Evolutionary conservation across 2,888 invertebrate genomes (phyloP), one percentile per base, ranked within the genome.

Genomic region (Leptinotarsa rubiginosa): DNA sequence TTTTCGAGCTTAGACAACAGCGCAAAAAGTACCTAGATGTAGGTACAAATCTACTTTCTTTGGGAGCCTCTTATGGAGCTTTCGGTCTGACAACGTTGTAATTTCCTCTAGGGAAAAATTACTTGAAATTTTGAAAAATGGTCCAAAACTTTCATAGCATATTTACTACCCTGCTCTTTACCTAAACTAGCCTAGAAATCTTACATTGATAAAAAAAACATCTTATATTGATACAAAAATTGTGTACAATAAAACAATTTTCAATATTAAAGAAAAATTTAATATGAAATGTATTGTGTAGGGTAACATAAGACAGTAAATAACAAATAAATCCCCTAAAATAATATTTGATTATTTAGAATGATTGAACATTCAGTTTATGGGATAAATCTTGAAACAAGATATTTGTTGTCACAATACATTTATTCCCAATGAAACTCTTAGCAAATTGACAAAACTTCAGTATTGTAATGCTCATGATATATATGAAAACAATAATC

Each of bases 231-330:
- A 10, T 41, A 10, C 41, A 41, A 41, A 2, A 41, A 41, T 41
- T 41, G 41, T 41, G 41, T 41, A 41, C 10, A 41, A 18, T 31
- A 16, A 62, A 62, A n/a, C 18, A 15, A 62, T 25, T 10, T 10
- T 62, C 1, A 62, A 41, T 62, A 62, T 62, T 62, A 31, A 62
- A 62, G 31, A 62, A 62, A 31, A 62, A 18, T 62, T 62, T 62
- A 62, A 31, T 62, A 62, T 41, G 62, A 62, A 62, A 62, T 41
- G 18, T 62, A 62, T 62, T n/a, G n/a, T 62, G n/a, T 62, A 62
- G 62, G 62, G 62, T 62, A 62, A 62, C 62, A 62, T 62, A 16
- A 62, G 62, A 62, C 15, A 41, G 16, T 41, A 62, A 62, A 59
- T 59, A 59, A 62, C 62, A 62, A 62, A 62, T 62, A 41, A 31